phyloP scores from a whole-genome alignment of 2,113 vertebrate genomes.

The Chloroceryle aenea region DNA sequence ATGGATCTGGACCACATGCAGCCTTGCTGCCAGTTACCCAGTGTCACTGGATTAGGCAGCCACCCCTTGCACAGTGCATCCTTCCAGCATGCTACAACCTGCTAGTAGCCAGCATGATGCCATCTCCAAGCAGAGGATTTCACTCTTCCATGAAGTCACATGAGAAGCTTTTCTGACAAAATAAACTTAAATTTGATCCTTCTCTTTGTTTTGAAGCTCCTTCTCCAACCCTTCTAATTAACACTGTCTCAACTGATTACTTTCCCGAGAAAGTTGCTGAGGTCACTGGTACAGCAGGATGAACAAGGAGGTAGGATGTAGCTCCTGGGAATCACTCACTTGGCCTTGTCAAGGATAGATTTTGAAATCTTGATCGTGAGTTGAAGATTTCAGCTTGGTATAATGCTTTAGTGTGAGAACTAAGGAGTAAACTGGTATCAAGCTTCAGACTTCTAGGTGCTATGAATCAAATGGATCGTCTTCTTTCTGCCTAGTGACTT shows the following conservation, averaged over 20 bases:
- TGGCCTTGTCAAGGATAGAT: neutral
- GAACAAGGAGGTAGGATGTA: neutral
- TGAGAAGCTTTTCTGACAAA: conserved; percentile 45
- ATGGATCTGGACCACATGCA: rapidly evolving
- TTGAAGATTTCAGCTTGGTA: neutral
- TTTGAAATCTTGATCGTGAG: neutral
- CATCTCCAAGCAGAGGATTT: conserved; percentile 6
- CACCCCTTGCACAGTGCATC: too few species aligned
- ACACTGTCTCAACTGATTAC: neutral
- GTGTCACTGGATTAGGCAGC: neutral
- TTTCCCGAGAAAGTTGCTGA: neutral
- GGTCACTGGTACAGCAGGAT: neutral
- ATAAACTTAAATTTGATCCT: neutral
- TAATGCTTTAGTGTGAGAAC: neutral
- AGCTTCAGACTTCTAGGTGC: neutral
- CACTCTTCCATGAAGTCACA: neutral
- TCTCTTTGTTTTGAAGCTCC: neutral
- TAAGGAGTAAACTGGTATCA: neutral
- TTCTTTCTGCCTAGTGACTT: neutral
- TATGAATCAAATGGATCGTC: neutral
- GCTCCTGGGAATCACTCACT: neutral
- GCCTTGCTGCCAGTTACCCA: rapidly evolving
- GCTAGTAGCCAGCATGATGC: neutral
- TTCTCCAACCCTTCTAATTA: neutral
- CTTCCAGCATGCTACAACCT: neutral